Evolutionary conservation across 2,797 vertebrate species (phyloP), one percentile per base, ranked within the genome.

Genomic region (Limnodromus scolopaceus): DNA sequence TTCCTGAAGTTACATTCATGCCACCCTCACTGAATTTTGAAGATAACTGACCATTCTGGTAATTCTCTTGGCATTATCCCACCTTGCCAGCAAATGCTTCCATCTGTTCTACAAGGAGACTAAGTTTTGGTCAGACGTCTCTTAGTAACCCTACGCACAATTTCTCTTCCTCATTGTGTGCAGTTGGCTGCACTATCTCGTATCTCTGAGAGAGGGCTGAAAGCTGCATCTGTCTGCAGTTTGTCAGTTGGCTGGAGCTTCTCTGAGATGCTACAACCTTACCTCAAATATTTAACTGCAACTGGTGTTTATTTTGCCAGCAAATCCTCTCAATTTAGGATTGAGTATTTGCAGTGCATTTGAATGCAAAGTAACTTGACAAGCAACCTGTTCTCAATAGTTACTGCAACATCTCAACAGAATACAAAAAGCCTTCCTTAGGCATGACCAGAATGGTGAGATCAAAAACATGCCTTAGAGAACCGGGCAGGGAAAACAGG

Each of bases 181-280:
- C 87, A 95, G 91, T 89, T 83, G 91, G 92, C 91, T 84, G 36
- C 45, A 65, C 65, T 84, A 48, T 70, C 88, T 90, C 49, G 23
- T 22, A 0, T 51, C 66, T 74, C 78, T 80, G 84, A 87, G 81
- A 82, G 38, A 70, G 91, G 69, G 55, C 61, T 86, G 83, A 90
- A 83, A 85, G 84, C 92, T 93, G 75, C 75, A 94, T 89, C 86
- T 95, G 88, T 82, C 92, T 96, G 89, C 93, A 95, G 81, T 87
- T 60, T 85, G 75, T 84, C 86, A 92, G 45, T 16, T 82, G 91
- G 70, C 84, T 85, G 57, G 28, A 87, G 89, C 89, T 77, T 7
- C 84, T 89, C 74, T 14, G 32, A 71, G 63, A 77, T 64, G 53
- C 70, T 77, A 80, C 90, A 96, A 45, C 46, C 60, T 89, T 51